Conservation (phyloP, 2,888 invertebrate species). For the Cantharis rufa region DNA sequence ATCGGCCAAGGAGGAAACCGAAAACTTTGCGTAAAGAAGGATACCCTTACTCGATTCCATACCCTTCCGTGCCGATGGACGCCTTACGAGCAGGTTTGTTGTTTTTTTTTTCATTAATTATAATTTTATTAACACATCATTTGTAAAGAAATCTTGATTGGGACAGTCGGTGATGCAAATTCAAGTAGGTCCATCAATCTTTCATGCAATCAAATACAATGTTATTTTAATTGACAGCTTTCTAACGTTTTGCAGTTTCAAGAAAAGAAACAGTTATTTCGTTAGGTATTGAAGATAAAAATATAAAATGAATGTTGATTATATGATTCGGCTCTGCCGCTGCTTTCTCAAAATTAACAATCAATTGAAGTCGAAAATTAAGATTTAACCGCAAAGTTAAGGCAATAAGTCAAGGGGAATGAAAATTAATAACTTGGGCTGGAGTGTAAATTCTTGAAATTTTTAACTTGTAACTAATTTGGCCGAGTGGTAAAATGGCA, state of each 20-base stretch:
- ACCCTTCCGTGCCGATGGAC: constrained; percentile 89
- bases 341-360: not conserved
- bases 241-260: constrained; percentile 1
- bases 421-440: not conserved
- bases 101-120: not conserved
- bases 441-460: not conserved
- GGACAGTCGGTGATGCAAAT: not conserved
- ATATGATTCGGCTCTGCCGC: not conserved
- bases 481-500: not conserved
- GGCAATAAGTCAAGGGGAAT: not conserved
- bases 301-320: not conserved
- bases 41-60: constrained; percentile 90
- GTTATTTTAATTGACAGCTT: constrained; percentile 3
- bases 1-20: constrained; percentile 86
- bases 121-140: not conserved
- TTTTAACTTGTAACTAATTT: constrained; percentile 5
- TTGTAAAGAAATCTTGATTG: not conserved
- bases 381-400: not conserved
- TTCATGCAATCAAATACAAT: not conserved
- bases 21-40: constrained; percentile 88
- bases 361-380: not conserved
- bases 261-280: not conserved
- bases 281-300: not conserved
- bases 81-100: constrained; percentile 81
- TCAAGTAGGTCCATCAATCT: not conserved